Conservation (phyloP, 2,888 invertebrate species). For the Dexiosoma caninum region DNA sequence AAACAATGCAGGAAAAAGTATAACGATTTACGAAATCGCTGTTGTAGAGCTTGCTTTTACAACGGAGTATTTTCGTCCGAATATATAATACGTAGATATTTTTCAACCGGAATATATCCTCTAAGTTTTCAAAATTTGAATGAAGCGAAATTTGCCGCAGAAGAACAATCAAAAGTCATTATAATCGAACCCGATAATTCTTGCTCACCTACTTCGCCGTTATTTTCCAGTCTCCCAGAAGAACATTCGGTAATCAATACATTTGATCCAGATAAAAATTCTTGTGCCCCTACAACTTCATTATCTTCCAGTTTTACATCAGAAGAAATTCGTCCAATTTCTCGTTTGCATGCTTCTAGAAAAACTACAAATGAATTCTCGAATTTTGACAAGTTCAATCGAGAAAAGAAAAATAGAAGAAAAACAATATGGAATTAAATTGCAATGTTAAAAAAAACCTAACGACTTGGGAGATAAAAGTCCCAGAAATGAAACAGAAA, state of each 20-base stretch:
- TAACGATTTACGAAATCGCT: too few species aligned
- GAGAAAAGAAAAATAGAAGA: background rate
- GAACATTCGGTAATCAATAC: background rate
- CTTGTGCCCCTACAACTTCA: too few species aligned
- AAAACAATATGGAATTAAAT: constrained; percentile 6
- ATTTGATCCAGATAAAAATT: background rate
- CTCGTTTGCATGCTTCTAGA: constrained; percentile 36
- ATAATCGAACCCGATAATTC: too few species aligned
- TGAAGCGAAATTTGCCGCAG: background rate
- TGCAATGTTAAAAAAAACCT: background rate
- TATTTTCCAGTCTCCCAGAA: too few species aligned
- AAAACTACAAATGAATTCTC: constrained; percentile 27
- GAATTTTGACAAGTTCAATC: constrained; percentile 12
- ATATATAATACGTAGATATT: background rate
- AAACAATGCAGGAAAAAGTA: too few species aligned
- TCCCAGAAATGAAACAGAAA: background rate
- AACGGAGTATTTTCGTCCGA: too few species aligned
- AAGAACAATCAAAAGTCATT: background rate
- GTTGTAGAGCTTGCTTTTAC: too few species aligned
- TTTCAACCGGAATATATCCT: background rate
- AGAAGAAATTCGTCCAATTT: background rate
- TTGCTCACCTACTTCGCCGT: too few species aligned
- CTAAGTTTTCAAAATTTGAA: background rate
- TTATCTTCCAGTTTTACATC: too few species aligned
- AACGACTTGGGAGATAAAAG: background rate